These are phyloP conservation scores for Strigamia maritima DNA, from an alignment of 2,888 invertebrate genomes.

Conservation along the genomic window DNA sequence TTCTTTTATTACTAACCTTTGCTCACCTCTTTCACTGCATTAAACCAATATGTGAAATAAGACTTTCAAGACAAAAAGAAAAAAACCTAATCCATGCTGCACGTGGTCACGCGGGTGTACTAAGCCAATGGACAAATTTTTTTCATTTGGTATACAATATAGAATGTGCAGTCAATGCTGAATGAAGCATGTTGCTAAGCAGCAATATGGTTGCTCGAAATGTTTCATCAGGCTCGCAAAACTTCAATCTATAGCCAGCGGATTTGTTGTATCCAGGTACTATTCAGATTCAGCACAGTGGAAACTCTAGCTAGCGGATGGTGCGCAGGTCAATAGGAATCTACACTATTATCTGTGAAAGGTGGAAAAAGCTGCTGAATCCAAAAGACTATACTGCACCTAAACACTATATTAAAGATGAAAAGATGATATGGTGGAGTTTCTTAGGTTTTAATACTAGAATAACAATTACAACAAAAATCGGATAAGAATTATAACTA, in stretches of 20 bases:
- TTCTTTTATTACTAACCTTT: neutral
- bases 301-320: neutral
- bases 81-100: neutral
- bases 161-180: too few relatives aligned
- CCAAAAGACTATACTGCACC: neutral
- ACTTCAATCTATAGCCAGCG: neutral
- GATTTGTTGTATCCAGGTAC: neutral
- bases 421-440: neutral
- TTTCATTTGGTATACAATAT: neutral
- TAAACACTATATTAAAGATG: neutral
- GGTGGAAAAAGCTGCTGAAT: neutral
- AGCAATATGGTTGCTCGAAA: neutral
- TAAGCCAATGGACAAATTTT: neutral
- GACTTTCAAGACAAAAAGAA: neutral
- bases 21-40: neutral
- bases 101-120: neutral
- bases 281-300: neutral
- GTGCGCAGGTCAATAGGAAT: neutral
- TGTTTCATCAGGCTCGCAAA: neutral
- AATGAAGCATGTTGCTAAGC: neutral
- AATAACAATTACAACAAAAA: too few relatives aligned
- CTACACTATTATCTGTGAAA: neutral
- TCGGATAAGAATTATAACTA: too few relatives aligned
- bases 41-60: neutral
- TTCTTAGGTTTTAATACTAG: neutral